Conservation (phyloP, 2,113 vertebrate genomes). For the Tiliqua scincoides region DNA sequence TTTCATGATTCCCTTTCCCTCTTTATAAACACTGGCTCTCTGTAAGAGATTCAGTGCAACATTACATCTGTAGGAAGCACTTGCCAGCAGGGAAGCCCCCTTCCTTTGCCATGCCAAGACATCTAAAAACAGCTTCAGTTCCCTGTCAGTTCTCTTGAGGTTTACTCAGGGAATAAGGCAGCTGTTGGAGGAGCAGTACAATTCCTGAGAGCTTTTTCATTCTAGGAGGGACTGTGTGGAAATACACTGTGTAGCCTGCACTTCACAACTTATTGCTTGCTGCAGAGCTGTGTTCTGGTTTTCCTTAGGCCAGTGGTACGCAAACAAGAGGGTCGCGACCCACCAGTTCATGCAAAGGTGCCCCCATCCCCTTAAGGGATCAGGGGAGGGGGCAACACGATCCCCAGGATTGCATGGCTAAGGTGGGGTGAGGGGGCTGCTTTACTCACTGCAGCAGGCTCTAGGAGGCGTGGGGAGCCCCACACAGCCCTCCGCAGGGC, state of each 20-base stretch:
- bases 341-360: too few relatives aligned
- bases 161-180: not conserved
- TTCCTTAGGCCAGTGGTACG: too few relatives aligned
- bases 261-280: too few relatives aligned
- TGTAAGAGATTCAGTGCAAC: constrained; percentile 24
- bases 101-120: constrained; percentile 4
- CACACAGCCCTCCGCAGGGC: too few relatives aligned
- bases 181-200: too few relatives aligned
- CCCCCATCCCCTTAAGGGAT: too few relatives aligned
- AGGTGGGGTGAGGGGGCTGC: too few relatives aligned
- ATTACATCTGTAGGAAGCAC: not conserved
- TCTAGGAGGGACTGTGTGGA: not conserved
- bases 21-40: not conserved
- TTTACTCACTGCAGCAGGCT: too few relatives aligned
- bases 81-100: not conserved
- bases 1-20: not conserved
- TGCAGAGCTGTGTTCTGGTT: not conserved
- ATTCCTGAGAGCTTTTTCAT: not conserved
- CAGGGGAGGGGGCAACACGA: too few relatives aligned
- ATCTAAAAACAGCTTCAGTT: not conserved
- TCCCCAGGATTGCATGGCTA: too few relatives aligned
- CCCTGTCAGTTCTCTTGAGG: not conserved
- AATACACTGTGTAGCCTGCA: not conserved
- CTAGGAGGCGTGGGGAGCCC: too few relatives aligned
- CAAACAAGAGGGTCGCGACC: too few relatives aligned